phyloP scores from a whole-genome alignment of 64 coral and sea anemone genomes.

The Trachythela sp. region DNA sequence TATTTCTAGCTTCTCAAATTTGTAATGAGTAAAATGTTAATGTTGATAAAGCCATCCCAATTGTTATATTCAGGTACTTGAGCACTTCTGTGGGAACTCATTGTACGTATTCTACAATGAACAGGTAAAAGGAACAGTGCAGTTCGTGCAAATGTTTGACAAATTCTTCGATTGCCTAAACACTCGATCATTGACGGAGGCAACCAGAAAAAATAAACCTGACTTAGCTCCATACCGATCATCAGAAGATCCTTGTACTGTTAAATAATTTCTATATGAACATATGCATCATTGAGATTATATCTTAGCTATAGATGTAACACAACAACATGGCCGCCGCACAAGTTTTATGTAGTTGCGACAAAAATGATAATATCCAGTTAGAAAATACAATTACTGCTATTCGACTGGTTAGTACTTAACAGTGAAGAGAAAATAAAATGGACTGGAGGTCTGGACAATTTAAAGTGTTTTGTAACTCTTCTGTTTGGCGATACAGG shows the following conservation, averaged over 20 bases:
- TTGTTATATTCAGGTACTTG: not conserved
- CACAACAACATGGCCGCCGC: too few relatives aligned
- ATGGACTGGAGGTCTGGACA: too few relatives aligned
- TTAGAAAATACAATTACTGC: too few relatives aligned
- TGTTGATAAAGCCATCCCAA: too few relatives aligned
- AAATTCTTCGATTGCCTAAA: constrained; percentile 9
- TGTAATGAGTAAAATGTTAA: not conserved
- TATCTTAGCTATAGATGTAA: too few relatives aligned
- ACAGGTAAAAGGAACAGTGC: not conserved
- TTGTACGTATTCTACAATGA: not conserved
- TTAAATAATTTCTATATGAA: not conserved
- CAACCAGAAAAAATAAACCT: not conserved
- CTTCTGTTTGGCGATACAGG: too few relatives aligned
- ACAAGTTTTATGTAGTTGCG: too few relatives aligned
- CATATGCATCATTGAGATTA: too few relatives aligned
- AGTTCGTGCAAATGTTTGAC: not conserved
- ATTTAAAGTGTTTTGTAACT: too few relatives aligned
- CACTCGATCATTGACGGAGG: not conserved
- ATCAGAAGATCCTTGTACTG: not conserved
- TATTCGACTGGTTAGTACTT: too few relatives aligned
- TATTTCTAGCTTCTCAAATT: not conserved
- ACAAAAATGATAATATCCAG: too few relatives aligned
- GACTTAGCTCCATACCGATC: not conserved
- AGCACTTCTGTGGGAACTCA: not conserved
- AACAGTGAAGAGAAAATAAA: too few relatives aligned